A percentile compares a stretch with the other conserved stretches of the same genome.
Evolutionary conservation across 2,113 vertebrate species (phyloP).

Genomic region (Python bivittatus): DNA sequence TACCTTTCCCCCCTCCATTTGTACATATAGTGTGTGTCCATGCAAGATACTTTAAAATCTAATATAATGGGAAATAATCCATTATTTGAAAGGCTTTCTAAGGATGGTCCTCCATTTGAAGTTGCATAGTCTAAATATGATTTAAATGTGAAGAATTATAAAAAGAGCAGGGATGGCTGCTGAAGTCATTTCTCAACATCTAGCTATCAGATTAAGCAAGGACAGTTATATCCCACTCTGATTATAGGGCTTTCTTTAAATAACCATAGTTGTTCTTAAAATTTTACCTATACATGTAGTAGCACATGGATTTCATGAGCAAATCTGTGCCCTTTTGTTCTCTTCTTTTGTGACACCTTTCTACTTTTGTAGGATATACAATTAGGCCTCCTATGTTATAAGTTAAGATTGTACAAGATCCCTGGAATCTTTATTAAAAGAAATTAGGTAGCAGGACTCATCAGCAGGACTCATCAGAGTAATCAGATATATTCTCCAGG

Average conservation of each 20-base stretch:
- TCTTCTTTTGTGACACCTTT: not conserved
- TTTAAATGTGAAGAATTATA: not conserved
- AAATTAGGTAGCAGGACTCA: not conserved
- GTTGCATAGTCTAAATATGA: not conserved
- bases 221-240: not conserved
- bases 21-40: not conserved
- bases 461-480: not conserved
- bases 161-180: not conserved
- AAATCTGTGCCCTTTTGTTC: not conserved
- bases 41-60: not conserved
- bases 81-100: not conserved
- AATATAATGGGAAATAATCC: not conserved
- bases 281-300: not conserved
- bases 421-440: not conserved
- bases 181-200: not conserved
- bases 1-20: not conserved
- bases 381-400: not conserved
- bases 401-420: not conserved
- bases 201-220: not conserved
- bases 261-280: not conserved
- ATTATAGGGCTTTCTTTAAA: not conserved
- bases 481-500: not conserved
- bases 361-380: not conserved
- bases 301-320: not conserved
- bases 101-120: not conserved